Percentiles rank a stretch among this genome's conserved stretches.
phyloP scores from a whole-genome alignment of 2,888 invertebrate species.

The Seira sanloemensis region DNA sequence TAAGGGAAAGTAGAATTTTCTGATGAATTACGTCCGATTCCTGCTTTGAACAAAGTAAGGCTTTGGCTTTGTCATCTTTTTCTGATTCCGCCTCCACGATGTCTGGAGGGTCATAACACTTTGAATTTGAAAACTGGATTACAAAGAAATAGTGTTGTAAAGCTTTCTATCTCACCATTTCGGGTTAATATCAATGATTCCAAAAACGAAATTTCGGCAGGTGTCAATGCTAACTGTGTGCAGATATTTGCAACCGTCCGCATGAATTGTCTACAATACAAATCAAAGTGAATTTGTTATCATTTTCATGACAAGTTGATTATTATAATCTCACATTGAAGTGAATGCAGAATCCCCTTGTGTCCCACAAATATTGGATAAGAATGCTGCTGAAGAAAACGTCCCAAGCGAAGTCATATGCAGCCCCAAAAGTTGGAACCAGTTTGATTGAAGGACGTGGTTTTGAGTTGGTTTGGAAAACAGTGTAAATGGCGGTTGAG shows the following conservation, averaged over 20 bases:
- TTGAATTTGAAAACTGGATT: too few species aligned
- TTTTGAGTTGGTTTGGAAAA: constrained; percentile 68
- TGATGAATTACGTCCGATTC: constrained; percentile 62
- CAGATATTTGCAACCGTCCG: constrained; percentile 63
- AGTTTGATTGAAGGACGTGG: constrained; percentile 54
- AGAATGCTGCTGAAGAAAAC: constrained; percentile 26
- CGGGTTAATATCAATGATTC: constrained; percentile 69
- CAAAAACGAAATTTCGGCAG: constrained; percentile 70
- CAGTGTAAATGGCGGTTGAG: constrained; percentile 70
- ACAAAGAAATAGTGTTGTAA: too few species aligned
- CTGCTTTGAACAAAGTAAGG: constrained; percentile 20
- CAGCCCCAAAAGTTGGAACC: constrained; percentile 71
- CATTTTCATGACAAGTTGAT: background rate
- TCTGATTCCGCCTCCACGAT: too few species aligned
- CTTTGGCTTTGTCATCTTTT: too few species aligned
- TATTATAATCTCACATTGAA: constrained; percentile 26
- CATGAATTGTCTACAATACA: constrained; percentile 67
- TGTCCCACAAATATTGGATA: constrained; percentile 15
- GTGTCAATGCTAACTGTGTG: constrained; percentile 63
- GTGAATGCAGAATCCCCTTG: constrained; percentile 19
- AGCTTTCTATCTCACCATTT: constrained; percentile 46
- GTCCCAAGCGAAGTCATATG: constrained; percentile 63
- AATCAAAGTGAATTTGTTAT: background rate
- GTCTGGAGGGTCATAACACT: too few species aligned
- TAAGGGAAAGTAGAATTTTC: constrained; percentile 70